A percentile compares a stretch with the other conserved stretches of the same genome.
Conservation (phyloP, 2,888 invertebrate species). For the Pheosia gnoma region DNA sequence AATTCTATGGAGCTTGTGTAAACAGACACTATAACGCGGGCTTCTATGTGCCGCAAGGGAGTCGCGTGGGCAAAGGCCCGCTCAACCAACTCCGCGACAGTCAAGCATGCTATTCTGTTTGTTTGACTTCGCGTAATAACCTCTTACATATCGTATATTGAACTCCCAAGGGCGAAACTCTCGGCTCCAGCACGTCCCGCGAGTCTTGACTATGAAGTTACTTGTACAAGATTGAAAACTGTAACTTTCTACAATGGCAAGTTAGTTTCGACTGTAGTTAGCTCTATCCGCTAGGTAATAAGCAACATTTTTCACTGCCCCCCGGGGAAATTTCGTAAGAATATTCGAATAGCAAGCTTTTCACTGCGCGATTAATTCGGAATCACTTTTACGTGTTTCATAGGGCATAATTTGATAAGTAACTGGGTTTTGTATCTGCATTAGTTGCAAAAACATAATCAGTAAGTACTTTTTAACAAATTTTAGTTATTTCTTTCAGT, state of each 20-base stretch:
- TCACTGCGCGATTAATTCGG: constrained; percentile 24
- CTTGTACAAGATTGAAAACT: constrained; percentile 72
- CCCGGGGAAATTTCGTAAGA: constrained; percentile 59
- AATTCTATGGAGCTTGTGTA: constrained; percentile 23
- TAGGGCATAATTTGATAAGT: neutral
- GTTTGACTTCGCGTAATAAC: constrained; percentile 38
- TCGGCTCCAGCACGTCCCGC: constrained; percentile 48
- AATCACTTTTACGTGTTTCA: constrained; percentile 1
- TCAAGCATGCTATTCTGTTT: constrained; percentile 25
- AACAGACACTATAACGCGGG: constrained; percentile 15
- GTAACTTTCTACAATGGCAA: constrained; percentile 55
- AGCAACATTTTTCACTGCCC: constrained; percentile 57
- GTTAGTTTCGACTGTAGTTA: constrained; percentile 50
- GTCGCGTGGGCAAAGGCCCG: constrained; percentile 46
- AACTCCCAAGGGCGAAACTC: constrained; percentile 56
- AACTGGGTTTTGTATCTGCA: too few relatives aligned
- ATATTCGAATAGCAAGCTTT: constrained; percentile 31
- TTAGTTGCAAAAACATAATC: neutral
- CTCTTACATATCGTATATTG: constrained; percentile 40
- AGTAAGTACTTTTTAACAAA: neutral
- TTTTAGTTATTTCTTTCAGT: too few relatives aligned
- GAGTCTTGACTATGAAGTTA: constrained; percentile 69
- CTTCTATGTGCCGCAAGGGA: constrained; percentile 38
- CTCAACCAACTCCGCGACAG: constrained; percentile 15
- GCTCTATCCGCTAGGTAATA: constrained; percentile 45